phyloP scores from a whole-genome alignment of 2,113 vertebrate species.

The Dermatemys mawii region DNA sequence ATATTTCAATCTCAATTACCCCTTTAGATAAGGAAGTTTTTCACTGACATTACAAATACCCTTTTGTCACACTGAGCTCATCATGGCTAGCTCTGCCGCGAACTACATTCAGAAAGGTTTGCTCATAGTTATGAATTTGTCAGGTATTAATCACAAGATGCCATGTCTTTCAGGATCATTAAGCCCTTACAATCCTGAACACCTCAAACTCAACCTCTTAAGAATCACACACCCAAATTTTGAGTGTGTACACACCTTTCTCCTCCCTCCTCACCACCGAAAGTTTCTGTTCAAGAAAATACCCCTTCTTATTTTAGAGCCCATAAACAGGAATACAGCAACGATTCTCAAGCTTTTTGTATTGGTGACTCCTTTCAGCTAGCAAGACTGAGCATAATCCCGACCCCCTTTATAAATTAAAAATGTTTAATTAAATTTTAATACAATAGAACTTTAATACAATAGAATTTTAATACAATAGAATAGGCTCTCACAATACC shows the following conservation, averaged over 20 bases:
- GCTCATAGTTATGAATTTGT: not conserved
- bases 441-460: no score
- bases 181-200: not conserved
- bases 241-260: not conserved
- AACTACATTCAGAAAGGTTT: not conserved
- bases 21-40: not conserved
- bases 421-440: no score
- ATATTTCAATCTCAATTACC: not conserved
- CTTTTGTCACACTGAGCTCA: not conserved
- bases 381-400: no score
- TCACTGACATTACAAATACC: not conserved
- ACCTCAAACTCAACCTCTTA: not conserved
- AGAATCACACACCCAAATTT: not conserved
- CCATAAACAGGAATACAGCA: not conserved
- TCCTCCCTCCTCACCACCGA: not conserved
- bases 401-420: no score
- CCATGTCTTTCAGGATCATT: not conserved
- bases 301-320: not conserved
- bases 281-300: not conserved
- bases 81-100: not conserved
- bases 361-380: no score
- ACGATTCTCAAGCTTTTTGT: no score
- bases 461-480: no score
- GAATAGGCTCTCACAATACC: no score
- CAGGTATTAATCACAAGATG: not conserved